Evolutionary conservation across 2,113 vertebrate genomes (phyloP), one percentile per base, ranked within the genome.

Genomic region (Atractosteus spatula): DNA sequence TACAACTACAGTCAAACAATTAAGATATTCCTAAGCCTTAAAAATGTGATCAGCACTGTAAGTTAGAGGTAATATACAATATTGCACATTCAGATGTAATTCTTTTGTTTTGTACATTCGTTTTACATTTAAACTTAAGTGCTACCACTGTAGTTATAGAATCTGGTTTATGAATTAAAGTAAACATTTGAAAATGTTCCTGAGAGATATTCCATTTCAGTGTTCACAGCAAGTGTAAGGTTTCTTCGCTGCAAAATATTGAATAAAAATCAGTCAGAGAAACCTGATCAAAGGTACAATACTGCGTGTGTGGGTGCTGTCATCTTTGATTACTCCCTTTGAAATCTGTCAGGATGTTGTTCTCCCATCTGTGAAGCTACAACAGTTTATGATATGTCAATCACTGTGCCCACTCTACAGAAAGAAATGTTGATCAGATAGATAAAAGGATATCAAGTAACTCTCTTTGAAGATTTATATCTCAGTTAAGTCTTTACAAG

Each of bases 391-490:
- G 67, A 69, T 65, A 59, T 67, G 61, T 74, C 73, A 69, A 69
- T 74, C 73, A 64, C 67, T 47, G 59, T 45, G 41, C 73, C 73
- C 56, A 29, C 66, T 69, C 5, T 14, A 54, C 44, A 69, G 62
- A 74, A 16, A 29, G 68, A 69, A 69, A 69, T 44, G 59, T 56
- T 64, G 73, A 69, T 74, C 14, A 11, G 59, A 42, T n/a, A 69
- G 73, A 74, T 74, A 74, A 74, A 69, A 64, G 61, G 59, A 55
- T 69, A 74, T 74, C 72, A 63, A 62, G 66, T 69, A 59, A 68
- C 44, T 62, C 41, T 44, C 29, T 67, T 63, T 54, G 57, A 68
- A 55, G 17, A 42, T 62, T 63, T 64, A 45, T 69, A 45, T 63
- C 41, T 74, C 51, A 47, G 44, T 62, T 66, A 66, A 44, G 62